A percentile compares a stretch with the other conserved stretches of the same genome.
phyloP scores from a whole-genome alignment of 2,113 vertebrate genomes.

The Opisthocomus hoazin region DNA sequence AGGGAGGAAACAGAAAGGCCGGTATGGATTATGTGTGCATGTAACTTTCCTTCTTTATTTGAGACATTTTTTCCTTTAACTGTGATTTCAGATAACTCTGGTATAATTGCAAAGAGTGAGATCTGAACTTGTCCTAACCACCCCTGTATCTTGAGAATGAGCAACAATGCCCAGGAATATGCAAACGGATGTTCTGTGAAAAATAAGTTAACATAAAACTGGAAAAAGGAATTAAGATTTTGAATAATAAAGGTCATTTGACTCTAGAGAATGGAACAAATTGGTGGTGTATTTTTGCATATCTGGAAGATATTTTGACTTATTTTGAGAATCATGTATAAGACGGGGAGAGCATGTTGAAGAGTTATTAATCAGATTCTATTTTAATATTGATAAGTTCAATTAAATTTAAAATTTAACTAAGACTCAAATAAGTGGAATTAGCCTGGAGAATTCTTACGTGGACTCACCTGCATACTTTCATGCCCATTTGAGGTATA shows the following conservation, averaged over 20 bases:
- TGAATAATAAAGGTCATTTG: background rate
- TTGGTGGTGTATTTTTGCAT: fast-evolving
- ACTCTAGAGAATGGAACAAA: background rate
- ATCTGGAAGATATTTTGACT: background rate
- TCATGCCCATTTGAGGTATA: background rate
- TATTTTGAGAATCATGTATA: background rate
- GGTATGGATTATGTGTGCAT: background rate
- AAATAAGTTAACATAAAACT: background rate
- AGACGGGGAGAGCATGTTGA: background rate
- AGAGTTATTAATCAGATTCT: background rate
- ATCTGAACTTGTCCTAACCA: background rate
- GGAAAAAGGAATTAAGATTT: background rate
- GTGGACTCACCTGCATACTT: background rate
- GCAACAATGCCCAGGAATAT: background rate
- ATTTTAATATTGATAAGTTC: background rate
- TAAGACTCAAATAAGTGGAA: background rate
- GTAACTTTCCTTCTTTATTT: background rate
- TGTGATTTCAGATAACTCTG: background rate
- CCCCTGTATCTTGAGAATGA: background rate
- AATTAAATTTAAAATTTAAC: background rate
- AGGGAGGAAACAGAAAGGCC: background rate
- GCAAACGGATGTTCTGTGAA: background rate
- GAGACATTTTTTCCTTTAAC: background rate
- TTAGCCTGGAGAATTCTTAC: background rate
- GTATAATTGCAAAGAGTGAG: background rate